Evolutionary conservation across 2,888 invertebrate genomes (phyloP).

Genomic region (Ferdinandea cuprea): DNA sequence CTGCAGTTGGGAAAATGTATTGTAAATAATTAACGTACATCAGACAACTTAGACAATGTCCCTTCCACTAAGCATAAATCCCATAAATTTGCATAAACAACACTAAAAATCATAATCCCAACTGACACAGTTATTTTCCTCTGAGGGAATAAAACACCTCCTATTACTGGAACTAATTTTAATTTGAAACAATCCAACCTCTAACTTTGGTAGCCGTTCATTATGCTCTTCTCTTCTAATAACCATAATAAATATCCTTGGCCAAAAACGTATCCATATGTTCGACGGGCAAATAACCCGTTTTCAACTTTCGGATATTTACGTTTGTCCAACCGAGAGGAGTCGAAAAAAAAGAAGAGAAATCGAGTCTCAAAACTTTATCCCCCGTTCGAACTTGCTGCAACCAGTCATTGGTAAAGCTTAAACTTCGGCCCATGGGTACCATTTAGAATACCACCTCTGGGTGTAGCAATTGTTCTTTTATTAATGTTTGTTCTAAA

Average conservation of each 20-base stretch:
- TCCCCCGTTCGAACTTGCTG: slow-evolving; percentile 32
- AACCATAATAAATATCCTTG: slow-evolving; percentile 50
- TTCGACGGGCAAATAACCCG: slow-evolving; percentile 56
- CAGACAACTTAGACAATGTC: too few relatives aligned
- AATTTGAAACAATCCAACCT: slow-evolving; percentile 66
- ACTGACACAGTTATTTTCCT: too few relatives aligned
- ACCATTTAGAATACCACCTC: slow-evolving; percentile 65
- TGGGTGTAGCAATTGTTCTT: slow-evolving; percentile 63
- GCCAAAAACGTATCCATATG: slow-evolving; percentile 60
- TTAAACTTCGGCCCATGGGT: slow-evolving; percentile 63
- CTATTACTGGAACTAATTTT: slow-evolving; percentile 57
- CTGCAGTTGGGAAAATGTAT: too few relatives aligned
- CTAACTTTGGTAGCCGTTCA: slow-evolving; percentile 38
- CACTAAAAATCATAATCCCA: too few relatives aligned
- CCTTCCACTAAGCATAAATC: too few relatives aligned
- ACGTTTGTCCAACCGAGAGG: slow-evolving; percentile 58
- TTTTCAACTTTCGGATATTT: slow-evolving; percentile 62
- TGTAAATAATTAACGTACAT: too few relatives aligned
- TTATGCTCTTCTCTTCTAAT: slow-evolving; percentile 36
- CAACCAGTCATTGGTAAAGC: slow-evolving; percentile 50
- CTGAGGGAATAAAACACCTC: slow-evolving; percentile 7
- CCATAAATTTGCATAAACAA: too few relatives aligned
- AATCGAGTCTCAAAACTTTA: slow-evolving; percentile 71
- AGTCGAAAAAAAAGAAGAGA: slow-evolving; percentile 31
- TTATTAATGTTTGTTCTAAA: slow-evolving; percentile 70